These are phyloP conservation scores for Champsocephalus esox DNA, from an alignment of 2,797 vertebrate species.

Conservation along the genomic window DNA sequence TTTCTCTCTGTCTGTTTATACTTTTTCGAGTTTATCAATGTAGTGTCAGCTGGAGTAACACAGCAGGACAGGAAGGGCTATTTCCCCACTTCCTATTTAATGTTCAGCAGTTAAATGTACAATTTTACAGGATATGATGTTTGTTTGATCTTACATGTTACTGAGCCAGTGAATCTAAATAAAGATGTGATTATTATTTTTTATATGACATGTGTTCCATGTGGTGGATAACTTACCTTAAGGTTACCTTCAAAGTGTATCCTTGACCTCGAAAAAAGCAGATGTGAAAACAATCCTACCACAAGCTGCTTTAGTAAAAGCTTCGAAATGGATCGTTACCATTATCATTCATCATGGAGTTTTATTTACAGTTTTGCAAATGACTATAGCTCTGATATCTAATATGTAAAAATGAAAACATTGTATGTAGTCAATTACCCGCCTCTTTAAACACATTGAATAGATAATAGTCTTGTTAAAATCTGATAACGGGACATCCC, in stretches of 20 bases:
- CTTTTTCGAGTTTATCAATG: conserved; percentile 43
- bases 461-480: no score
- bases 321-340: not conserved
- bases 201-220: conserved; percentile 7
- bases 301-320: not conserved
- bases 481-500: no score
- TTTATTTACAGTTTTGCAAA: not conserved
- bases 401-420: no score
- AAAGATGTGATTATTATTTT: conserved; percentile 15
- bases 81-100: conserved; percentile 63
- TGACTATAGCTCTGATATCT: no score
- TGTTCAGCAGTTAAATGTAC: conserved; percentile 24
- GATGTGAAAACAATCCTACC: not conserved
- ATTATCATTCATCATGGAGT: not conserved
- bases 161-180: conserved; percentile 29
- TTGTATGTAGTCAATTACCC: no score
- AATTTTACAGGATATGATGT: conserved; percentile 51
- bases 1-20: conserved; percentile 33
- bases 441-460: no score
- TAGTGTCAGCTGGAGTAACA: conserved; percentile 45
- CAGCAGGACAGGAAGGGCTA: conserved; percentile 62
- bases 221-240: conserved; percentile 8
- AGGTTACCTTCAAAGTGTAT: not conserved
- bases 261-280: not conserved
- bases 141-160: conserved; percentile 41